Percentiles rank a stretch among this genome's conserved stretches.
Evolutionary conservation across 1,140 invertebrate genomes (phyloP).

Genomic region (Drosophila malerkotliana): DNA sequence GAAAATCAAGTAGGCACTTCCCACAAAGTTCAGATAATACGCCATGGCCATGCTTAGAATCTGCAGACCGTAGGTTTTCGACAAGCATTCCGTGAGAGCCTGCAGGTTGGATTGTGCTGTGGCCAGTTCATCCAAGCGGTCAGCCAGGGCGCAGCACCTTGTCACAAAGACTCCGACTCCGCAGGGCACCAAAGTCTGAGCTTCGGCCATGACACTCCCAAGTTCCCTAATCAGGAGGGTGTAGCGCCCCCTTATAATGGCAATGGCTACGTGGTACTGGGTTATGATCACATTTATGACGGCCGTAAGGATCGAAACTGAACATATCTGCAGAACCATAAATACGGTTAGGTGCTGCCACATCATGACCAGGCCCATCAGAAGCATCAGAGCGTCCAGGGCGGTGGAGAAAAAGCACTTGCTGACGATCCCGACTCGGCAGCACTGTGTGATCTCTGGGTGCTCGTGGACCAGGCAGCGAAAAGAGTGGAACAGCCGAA

Average conservation of each 20-base stretch:
- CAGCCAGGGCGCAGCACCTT: conserved; percentile 53
- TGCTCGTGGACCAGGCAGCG: background rate
- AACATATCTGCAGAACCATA: conserved; percentile 2
- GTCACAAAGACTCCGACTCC: conserved; percentile 23
- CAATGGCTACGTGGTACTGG: conserved; percentile 45
- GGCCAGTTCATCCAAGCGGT: conserved; percentile 46
- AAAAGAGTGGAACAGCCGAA: background rate
- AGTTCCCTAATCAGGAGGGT: conserved; percentile 33
- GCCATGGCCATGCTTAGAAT: conserved; percentile 4
- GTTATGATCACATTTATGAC: conserved; percentile 35
- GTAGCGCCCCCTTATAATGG: conserved; percentile 40
- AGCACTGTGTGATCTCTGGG: background rate
- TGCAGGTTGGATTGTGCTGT: conserved; percentile 28
- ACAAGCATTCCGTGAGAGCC: conserved; percentile 7
- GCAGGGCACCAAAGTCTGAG: background rate
- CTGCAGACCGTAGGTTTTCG: conserved; percentile 32
- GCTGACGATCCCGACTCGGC: background rate
- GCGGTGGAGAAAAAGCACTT: background rate
- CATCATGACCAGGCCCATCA: background rate
- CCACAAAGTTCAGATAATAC: conserved; percentile 31
- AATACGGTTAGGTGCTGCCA: background rate
- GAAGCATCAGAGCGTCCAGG: conserved; percentile 3
- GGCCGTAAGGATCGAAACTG: conserved; percentile 1
- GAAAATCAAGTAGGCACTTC: conserved; percentile 19
- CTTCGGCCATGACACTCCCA: conserved; percentile 11